Conservation (phyloP, 2,888 invertebrate genomes). For the Ormyrus nitidulus region DNA sequence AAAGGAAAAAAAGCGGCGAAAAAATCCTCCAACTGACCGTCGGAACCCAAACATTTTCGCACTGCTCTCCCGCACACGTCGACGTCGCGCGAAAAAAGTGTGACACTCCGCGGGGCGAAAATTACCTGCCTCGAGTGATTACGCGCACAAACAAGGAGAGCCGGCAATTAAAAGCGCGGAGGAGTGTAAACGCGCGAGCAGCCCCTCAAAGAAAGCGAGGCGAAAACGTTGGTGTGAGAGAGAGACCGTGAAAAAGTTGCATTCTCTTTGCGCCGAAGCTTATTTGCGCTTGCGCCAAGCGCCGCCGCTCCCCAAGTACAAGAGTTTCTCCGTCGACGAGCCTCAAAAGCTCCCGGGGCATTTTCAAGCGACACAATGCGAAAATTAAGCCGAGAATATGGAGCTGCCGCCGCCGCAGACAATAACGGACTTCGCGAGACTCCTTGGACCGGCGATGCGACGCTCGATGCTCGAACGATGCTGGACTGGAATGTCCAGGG, state of each 20-base stretch:
- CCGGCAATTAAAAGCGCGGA: constrained; percentile 46
- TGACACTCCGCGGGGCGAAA: not conserved
- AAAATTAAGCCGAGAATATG: constrained; percentile 41
- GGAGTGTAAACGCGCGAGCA: constrained; percentile 16
- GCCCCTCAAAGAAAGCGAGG: not conserved
- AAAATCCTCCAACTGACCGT: not conserved
- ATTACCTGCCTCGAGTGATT: constrained; percentile 32
- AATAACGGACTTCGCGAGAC: too few relatives aligned
- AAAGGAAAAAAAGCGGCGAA: not conserved
- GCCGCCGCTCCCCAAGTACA: constrained; percentile 8
- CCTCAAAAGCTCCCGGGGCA: constrained; percentile 39
- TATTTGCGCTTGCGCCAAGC: constrained; percentile 30
- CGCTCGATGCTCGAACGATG: too few relatives aligned
- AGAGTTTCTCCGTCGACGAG: constrained; percentile 40
- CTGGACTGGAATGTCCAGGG: not conserved
- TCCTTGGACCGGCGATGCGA: too few relatives aligned
- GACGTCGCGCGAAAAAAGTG: not conserved
- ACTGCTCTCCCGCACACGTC: too few relatives aligned
- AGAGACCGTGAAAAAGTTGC: constrained; percentile 4
- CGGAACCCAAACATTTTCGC: not conserved
- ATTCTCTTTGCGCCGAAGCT: constrained; percentile 40
- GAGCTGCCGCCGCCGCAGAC: constrained; percentile 19
- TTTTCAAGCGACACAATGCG: constrained; percentile 37
- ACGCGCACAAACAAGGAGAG: constrained; percentile 1
- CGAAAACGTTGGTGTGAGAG: not conserved